These are phyloP conservation scores for Lamellibrachia luymesi DNA, from an alignment of 1,140 invertebrate species.

Conservation along the genomic window DNA sequence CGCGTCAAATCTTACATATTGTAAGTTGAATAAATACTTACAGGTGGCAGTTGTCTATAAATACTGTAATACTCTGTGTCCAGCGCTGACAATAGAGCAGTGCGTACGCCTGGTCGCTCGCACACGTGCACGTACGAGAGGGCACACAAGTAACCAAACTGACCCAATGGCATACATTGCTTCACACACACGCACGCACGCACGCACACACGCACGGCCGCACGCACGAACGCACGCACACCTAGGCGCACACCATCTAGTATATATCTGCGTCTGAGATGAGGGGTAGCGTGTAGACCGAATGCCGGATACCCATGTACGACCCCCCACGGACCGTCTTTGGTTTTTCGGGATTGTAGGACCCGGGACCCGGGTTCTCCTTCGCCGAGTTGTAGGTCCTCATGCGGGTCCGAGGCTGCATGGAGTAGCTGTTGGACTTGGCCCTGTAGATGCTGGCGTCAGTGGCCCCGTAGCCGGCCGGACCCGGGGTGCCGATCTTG, in stretches of 20 bases:
- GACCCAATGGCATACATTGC: too few relatives aligned
- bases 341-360: constrained; percentile 24
- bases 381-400: constrained; percentile 25
- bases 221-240: too few relatives aligned
- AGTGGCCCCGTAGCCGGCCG: constrained; percentile 19
- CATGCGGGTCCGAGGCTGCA: constrained; percentile 22
- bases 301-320: constrained; percentile 26
- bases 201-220: too few relatives aligned
- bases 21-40: too few relatives aligned
- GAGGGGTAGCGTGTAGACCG: constrained; percentile 26
- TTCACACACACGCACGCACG: too few relatives aligned
- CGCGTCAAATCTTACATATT: too few relatives aligned
- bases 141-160: too few relatives aligned
- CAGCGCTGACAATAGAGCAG: too few relatives aligned
- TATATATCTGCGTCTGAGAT: constrained; percentile 20
- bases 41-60: too few relatives aligned
- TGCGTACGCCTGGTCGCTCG: too few relatives aligned
- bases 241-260: background rate
- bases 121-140: too few relatives aligned
- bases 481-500: constrained; percentile 24
- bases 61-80: too few relatives aligned
- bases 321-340: constrained; percentile 17
- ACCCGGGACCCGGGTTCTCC: constrained; percentile 28
- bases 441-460: constrained; percentile 22
- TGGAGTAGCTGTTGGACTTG: constrained; percentile 13